Evolutionary conservation across 2,888 invertebrate genomes (phyloP), one percentile per base, ranked within the genome.

Genomic region (Himalopsyche tibetana): DNA sequence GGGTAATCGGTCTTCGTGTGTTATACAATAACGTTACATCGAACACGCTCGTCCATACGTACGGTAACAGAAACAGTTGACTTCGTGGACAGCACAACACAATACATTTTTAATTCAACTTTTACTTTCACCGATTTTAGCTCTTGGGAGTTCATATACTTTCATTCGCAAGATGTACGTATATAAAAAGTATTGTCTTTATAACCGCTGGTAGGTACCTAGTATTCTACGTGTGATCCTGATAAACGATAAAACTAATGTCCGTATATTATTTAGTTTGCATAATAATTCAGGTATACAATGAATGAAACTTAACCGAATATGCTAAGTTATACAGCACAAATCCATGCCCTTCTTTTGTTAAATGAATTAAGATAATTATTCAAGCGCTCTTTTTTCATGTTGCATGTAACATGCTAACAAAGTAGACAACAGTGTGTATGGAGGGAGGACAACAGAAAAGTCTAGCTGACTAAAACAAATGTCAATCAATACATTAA

Each of bases 81-180:
- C 51, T 51, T 15, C 28, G 28, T 63, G 63, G 63, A 63, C 63
- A 63, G 63, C 63, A 28, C 9, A 63, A 28, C 28, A 63, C 63
- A 63, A 63, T 63, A 19, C 63, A 63, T 63, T 63, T 63, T 63
- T 19, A 63, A 19, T 19, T 63, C 69, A 63, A 82, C 85, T 85
- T 85, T 85, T 85, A 85, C 85, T 85, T 85, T 85, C 82, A 85
- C 85, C 82, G 82, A 19, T 63, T 19, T 63, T 63, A 19, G 42
- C 79, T 55, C 63, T 42, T 55, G 79, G 80, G 4, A 55, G 79
- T 85, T 85, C 85, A 82, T 82, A 82, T 42, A 85, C 85, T 85
- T 85, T 85, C 85, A 82, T 85, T 85, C 82, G 81, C 74, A 81
- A 81, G 38, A 51, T 19, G 38, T 69, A 51, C 85, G 74, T 82